Percentiles rank a stretch among this genome's conserved stretches.
Conservation (phyloP, 2,113 vertebrate genomes). For the Plestiodon gilberti region DNA sequence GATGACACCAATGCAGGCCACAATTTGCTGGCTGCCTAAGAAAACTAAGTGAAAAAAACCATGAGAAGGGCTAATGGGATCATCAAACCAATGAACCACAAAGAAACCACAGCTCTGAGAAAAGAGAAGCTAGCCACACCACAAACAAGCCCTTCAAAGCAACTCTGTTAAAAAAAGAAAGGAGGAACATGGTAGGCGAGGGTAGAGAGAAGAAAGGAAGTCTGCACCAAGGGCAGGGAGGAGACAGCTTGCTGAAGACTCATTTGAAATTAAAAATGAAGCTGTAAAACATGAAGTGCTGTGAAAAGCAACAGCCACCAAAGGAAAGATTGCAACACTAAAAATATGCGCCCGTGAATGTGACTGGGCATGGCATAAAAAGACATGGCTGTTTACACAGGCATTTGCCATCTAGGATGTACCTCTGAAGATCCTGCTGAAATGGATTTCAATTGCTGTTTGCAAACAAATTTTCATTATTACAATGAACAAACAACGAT, state of each 20-base stretch:
- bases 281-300: neutral
- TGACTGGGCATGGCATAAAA: neutral
- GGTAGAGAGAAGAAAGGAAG: neutral
- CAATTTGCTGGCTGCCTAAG: neutral
- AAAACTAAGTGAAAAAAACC: neutral
- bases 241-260: neutral
- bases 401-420: neutral
- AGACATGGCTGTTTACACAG: neutral
- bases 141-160: neutral
- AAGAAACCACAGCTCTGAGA: neutral
- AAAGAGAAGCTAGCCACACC: neutral
- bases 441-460: neutral
- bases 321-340: neutral
- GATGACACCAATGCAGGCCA: neutral
- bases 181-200: neutral
- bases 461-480: neutral
- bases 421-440: neutral
- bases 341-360: neutral
- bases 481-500: neutral
- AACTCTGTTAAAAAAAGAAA: neutral
- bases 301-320: neutral
- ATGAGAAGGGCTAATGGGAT: neutral
- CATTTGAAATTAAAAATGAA: neutral
- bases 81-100: neutral
- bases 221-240: neutral